Percentiles rank a stretch among this genome's conserved stretches.
These are phyloP conservation scores for Leptinotarsa lineolata DNA, from an alignment of 1,140 invertebrate genomes.

Conservation along the genomic window DNA sequence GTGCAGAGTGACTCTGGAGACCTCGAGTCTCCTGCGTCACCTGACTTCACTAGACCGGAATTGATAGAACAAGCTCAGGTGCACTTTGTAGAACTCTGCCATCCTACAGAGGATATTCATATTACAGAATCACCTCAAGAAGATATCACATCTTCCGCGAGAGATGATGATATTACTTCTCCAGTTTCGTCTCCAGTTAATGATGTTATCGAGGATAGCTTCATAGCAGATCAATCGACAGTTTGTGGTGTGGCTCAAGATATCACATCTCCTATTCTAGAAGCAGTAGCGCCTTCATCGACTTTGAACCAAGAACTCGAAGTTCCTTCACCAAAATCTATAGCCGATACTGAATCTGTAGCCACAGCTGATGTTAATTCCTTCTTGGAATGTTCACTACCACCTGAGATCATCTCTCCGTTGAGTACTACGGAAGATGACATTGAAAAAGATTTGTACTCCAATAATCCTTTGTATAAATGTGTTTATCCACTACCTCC, in stretches of 20 bases:
- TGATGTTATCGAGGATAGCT: slow-evolving; percentile 23
- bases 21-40: background rate
- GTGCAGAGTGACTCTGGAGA: background rate
- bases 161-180: slow-evolving; percentile 34
- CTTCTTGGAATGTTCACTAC: slow-evolving; percentile 36
- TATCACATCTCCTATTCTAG: background rate
- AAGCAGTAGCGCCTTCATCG: background rate
- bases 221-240: slow-evolving; percentile 14
- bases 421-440: slow-evolving; percentile 28
- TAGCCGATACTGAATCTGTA: slow-evolving; percentile 37
- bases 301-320: background rate
- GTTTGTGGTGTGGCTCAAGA: slow-evolving; percentile 13
- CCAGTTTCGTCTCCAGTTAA: slow-evolving; percentile 26
- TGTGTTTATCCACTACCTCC: slow-evolving; percentile 24
- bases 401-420: slow-evolving; percentile 37
- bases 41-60: slow-evolving; percentile 16
- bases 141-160: slow-evolving; percentile 46
- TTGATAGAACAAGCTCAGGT: slow-evolving; percentile 22
- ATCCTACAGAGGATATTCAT: background rate
- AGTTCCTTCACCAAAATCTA: slow-evolving; percentile 27
- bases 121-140: slow-evolving; percentile 36
- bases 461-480: slow-evolving; percentile 17
- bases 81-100: slow-evolving; percentile 19
- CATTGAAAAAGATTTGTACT: background rate
- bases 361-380: slow-evolving; percentile 39